phyloP scores from a whole-genome alignment of 2,797 vertebrate species.

The Xerus rutilus region DNA sequence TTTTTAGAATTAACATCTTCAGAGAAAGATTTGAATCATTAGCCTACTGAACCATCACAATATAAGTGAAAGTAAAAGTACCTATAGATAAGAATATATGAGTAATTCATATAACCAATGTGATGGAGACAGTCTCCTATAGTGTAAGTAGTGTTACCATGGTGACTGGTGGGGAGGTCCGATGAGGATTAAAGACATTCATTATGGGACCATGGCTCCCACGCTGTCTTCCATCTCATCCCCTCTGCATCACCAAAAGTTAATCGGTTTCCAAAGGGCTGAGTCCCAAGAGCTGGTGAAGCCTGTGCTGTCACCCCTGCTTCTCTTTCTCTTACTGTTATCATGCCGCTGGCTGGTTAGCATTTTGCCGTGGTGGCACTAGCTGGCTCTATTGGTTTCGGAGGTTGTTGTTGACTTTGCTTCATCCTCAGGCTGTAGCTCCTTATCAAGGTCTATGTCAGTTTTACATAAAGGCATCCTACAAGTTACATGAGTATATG shows the following conservation, averaged over 20 bases:
- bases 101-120: not conserved
- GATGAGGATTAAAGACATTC: not conserved
- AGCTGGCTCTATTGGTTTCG: fast-evolving
- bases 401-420: not conserved
- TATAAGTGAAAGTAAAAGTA: not conserved
- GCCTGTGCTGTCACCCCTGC: fast-evolving
- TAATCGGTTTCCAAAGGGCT: not conserved
- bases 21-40: not conserved
- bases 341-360: not conserved
- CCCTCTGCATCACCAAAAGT: not conserved
- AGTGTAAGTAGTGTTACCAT: fast-evolving
- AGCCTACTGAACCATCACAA: not conserved
- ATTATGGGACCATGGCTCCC: fast-evolving
- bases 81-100: not conserved
- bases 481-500: too few species aligned
- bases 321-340: not conserved
- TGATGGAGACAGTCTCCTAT: fast-evolving
- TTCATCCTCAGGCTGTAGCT: not conserved
- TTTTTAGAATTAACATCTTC: not conserved
- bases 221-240: fast-evolving
- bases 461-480: too few species aligned
- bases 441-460: not conserved
- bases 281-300: fast-evolving
- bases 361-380: not conserved
- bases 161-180: fast-evolving